Evolutionary conservation across 2,888 invertebrate genomes (phyloP).

Genomic region (Meteorus cinctellus): DNA sequence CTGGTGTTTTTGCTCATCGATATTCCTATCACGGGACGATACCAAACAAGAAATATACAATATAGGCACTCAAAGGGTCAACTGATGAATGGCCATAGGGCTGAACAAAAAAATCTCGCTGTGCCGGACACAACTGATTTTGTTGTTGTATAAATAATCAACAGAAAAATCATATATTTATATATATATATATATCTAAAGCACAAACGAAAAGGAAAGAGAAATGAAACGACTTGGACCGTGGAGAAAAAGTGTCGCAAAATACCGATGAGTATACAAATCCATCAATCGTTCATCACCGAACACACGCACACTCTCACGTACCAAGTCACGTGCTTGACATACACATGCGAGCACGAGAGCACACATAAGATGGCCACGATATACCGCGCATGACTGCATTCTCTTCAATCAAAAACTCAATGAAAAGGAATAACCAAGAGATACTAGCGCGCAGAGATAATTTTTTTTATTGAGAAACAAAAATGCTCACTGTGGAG

Average conservation of each 20-base stretch:
- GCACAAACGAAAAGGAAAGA: neutral
- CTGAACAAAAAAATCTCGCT: neutral
- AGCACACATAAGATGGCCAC: constrained; percentile 36
- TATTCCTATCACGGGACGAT: constrained; percentile 21
- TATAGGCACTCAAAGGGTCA: constrained; percentile 3
- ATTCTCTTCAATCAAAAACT: neutral
- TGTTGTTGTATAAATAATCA: neutral
- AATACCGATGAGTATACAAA: constrained; percentile 24
- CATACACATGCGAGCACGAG: constrained; percentile 37
- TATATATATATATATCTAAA: neutral
- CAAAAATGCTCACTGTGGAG: neutral
- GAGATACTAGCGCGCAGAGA: neutral
- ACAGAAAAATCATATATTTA: neutral
- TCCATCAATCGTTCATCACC: constrained; percentile 1
- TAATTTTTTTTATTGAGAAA: neutral
- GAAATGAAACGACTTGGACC: neutral
- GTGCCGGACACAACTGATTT: neutral
- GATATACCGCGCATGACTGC: constrained; percentile 25
- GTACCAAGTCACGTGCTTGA: constrained; percentile 33
- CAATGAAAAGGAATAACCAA: neutral
- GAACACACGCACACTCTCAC: constrained; percentile 28
- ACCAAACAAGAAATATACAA: neutral
- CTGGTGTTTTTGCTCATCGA: constrained; percentile 1
- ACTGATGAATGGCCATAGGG: neutral
- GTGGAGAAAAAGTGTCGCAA: constrained; percentile 29